Conservation (phyloP, 2,888 invertebrate species). For the Bhutanitis thaidina region DNA sequence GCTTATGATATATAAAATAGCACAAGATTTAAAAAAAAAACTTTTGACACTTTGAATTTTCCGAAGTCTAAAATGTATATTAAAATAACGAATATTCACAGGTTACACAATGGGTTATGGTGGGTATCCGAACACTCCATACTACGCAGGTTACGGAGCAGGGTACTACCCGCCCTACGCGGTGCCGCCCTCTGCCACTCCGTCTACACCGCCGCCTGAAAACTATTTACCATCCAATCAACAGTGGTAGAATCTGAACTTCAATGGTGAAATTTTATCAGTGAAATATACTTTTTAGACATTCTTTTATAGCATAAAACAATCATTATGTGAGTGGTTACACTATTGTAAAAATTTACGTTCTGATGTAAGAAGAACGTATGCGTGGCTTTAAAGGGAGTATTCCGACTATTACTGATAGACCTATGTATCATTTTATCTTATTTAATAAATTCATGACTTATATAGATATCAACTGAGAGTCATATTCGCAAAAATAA, state of each 20-base stretch:
- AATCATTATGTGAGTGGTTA: conserved; percentile 14
- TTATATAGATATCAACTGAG: no score
- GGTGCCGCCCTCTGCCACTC: conserved; percentile 43
- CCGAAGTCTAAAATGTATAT: no score
- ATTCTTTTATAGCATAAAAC: conserved; percentile 18
- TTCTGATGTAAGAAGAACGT: conserved; percentile 6
- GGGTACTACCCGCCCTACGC: conserved; percentile 70
- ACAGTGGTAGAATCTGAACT: conserved; percentile 52
- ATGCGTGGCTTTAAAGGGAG: conserved; percentile 6
- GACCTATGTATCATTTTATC: neutral
- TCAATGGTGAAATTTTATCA: neutral
- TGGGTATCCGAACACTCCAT: conserved; percentile 66
- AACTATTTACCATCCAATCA: conserved; percentile 63
- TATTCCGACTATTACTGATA: neutral
- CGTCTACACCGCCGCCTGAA: conserved; percentile 39
- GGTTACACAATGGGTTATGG: conserved; percentile 70
- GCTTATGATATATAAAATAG: no score
- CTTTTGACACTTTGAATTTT: no score
- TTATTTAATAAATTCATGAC: neutral
- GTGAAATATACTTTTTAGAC: conserved; percentile 3
- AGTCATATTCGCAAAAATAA: neutral
- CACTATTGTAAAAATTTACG: neutral
- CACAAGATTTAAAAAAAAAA: no score
- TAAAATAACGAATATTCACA: no score
- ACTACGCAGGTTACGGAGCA: conserved; percentile 78